A percentile compares a stretch with the other conserved stretches of the same genome.
These are phyloP conservation scores for Drosophila formosana DNA, from an alignment of 2,888 invertebrate species.

Conservation along the genomic window DNA sequence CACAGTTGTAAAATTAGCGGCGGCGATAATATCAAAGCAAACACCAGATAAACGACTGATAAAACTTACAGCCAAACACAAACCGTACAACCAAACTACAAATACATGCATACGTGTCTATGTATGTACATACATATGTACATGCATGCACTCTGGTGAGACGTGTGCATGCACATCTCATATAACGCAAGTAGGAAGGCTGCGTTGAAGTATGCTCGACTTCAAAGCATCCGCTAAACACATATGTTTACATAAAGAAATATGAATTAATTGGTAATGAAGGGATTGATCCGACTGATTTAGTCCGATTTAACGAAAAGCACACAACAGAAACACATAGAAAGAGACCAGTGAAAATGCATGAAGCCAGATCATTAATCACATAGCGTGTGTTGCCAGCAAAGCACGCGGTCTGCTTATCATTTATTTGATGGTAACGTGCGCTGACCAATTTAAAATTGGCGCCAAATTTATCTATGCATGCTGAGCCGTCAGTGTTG, in stretches of 20 bases:
- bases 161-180: not conserved
- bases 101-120: not conserved
- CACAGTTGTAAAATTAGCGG: constrained; percentile 21
- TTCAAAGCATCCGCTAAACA: too few relatives aligned
- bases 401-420: constrained; percentile 53
- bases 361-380: too few relatives aligned
- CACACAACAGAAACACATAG: constrained; percentile 7
- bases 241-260: too few relatives aligned
- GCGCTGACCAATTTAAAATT: constrained; percentile 36
- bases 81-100: constrained; percentile 45
- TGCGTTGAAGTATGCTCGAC: too few relatives aligned
- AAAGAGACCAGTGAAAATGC: not conserved
- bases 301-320: not conserved
- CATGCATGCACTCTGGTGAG: not conserved
- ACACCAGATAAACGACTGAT: constrained; percentile 65
- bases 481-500: not conserved
- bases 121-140: constrained; percentile 41
- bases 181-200: not conserved
- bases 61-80: constrained; percentile 50
- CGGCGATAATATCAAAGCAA: constrained; percentile 61
- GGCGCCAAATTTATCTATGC: constrained; percentile 2
- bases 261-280: too few relatives aligned
- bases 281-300: too few relatives aligned
- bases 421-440: constrained; percentile 59
- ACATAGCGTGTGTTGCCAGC: not conserved